Evolutionary conservation across 2,888 invertebrate species (phyloP).

Genomic region (Aleiodes testaceus): DNA sequence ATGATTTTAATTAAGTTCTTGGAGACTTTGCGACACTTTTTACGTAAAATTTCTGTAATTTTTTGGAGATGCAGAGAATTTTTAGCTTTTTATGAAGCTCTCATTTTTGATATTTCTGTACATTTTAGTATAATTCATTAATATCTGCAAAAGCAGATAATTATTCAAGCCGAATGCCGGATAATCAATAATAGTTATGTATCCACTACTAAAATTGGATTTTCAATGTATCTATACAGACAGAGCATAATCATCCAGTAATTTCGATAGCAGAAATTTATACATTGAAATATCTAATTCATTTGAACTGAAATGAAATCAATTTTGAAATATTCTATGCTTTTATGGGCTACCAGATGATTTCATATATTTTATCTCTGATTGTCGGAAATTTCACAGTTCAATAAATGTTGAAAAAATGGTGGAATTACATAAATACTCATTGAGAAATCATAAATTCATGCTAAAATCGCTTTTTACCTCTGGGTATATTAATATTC

Average conservation of each 20-base stretch:
- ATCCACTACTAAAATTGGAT: not conserved
- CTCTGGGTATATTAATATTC: too few relatives aligned
- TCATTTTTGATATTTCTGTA: too few relatives aligned
- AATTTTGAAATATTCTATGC: too few relatives aligned
- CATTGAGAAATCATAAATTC: not conserved
- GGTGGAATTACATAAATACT: not conserved
- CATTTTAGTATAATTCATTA: not conserved
- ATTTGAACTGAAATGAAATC: too few relatives aligned
- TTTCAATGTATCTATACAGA: constrained; percentile 3
- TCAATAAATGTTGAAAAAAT: not conserved
- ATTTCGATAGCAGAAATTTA: not conserved
- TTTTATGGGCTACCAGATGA: too few relatives aligned
- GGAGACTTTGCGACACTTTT: too few relatives aligned
- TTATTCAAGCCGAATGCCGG: not conserved
- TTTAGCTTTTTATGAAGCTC: too few relatives aligned
- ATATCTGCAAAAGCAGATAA: not conserved
- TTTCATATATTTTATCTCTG: not conserved
- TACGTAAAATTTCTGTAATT: too few relatives aligned
- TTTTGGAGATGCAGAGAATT: too few relatives aligned
- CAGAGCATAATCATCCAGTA: not conserved
- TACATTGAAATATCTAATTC: not conserved
- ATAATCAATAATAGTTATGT: not conserved
- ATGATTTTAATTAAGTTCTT: too few relatives aligned
- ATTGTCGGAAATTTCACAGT: not conserved
- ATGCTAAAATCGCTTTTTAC: too few relatives aligned